phyloP scores from a whole-genome alignment of 1,140 invertebrate genomes.

The Drosophila lowei region DNA sequence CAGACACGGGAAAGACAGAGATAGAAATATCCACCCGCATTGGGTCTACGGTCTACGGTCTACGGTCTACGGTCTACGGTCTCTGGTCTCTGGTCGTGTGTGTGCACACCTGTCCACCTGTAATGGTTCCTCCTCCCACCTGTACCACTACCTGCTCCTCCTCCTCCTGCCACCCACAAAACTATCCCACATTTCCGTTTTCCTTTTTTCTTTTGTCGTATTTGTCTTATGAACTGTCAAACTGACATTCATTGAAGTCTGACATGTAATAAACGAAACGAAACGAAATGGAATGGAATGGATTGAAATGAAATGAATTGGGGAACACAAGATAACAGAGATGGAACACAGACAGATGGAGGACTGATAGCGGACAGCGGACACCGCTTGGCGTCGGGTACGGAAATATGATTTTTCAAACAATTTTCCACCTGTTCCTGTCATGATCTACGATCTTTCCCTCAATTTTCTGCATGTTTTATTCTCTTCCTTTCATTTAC shows the following conservation, averaged over 20 bases:
- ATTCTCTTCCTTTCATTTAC: constrained; percentile 8
- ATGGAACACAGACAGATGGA: no score
- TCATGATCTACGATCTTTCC: neutral
- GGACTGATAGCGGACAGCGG: neutral
- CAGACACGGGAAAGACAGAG: neutral
- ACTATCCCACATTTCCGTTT: constrained; percentile 8
- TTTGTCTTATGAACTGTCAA: constrained; percentile 77
- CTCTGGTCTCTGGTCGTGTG: neutral
- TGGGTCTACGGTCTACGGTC: no score
- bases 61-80: no score
- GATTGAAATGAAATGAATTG: constrained; percentile 28
- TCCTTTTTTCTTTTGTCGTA: constrained; percentile 48
- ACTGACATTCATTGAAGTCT: constrained; percentile 74
- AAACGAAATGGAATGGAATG: constrained; percentile 33
- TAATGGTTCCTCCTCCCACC: neutral
- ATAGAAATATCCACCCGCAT: constrained; percentile 41
- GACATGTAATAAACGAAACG: constrained; percentile 72
- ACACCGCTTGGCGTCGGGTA: neutral
- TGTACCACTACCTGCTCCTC: neutral
- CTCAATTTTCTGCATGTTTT: constrained; percentile 6
- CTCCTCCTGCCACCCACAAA: neutral
- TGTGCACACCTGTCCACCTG: constrained; percentile 15
- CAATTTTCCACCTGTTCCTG: constrained; percentile 24
- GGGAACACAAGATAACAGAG: no score
- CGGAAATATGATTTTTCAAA: constrained; percentile 61